Base-by-base conservation (phyloP, 2,113 vertebrate genomes). In the Machaerirhynchus nigripectus region DNA sequence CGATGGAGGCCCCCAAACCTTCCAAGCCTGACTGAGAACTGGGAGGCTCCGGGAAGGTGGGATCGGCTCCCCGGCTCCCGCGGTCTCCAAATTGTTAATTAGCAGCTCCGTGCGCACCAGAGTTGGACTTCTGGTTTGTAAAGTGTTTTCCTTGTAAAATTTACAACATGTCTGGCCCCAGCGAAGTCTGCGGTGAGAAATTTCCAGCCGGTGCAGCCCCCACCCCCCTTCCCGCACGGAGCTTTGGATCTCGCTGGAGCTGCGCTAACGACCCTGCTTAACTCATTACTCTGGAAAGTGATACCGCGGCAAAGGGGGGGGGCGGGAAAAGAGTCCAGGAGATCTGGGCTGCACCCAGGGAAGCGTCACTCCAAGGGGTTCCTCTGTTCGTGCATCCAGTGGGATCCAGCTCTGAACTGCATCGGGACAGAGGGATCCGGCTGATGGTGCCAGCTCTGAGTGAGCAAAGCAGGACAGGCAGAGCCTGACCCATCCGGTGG, bases 91-190 rank as follows among this genome's bases (percentile, higher is more conserved):
- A 31, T 39, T 30, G 59, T 91, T 93, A 57, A 97, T 95, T 93
- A 96, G 93, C 67, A 35, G 81, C 77, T 95, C 94, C 12, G 13
- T 22, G 80, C 7, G 0, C 80, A 39, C 15, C 8, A 61, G 94
- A 75, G 70, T 35, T 35, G 81, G 91, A 82, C 93, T 95, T 69
- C 89, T 96, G 96, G 84, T 96, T 84, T 67, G 91, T 42, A 76
- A 97, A 94, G 93, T 61, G 89, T 82, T 96, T 96, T 92, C 55
- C 96, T 89, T 95, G 87, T 97, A 95, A 97, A 97, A 95, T 94
- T 97, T 96, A 96, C 91, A 96, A 30, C 93, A 89, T 44, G 93
- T 96, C 95, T 97, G 96, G 95, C 94, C 95, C 95, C 93, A 31
- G 93, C 56, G 18, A 89, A 79, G 89, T 84, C 96, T 93, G 95